Evolutionary conservation across 2,113 vertebrate genomes (phyloP).

Genomic region (Lathamus discolor): DNA sequence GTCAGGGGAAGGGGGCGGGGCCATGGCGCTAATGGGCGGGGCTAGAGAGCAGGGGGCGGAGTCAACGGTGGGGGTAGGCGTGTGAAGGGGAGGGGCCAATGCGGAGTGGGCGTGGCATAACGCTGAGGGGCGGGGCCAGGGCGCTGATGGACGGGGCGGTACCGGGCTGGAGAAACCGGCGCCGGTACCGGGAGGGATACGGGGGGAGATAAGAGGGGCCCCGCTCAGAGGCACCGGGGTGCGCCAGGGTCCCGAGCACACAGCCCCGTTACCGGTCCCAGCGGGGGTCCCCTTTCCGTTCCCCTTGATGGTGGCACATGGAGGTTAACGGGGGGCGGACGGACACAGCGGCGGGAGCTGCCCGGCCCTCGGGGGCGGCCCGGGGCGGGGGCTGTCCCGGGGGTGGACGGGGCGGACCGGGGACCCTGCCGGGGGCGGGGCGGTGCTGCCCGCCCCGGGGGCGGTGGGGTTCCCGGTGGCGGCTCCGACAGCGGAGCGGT

Average conservation of each 20-base stretch:
- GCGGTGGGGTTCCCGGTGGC: background rate
- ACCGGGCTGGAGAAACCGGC: too few species aligned
- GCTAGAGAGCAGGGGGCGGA: background rate
- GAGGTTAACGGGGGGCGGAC: background rate
- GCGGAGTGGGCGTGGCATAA: fast-evolving
- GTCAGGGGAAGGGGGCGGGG: background rate
- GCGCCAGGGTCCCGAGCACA: too few species aligned
- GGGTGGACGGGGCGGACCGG: background rate
- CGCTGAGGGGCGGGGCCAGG: background rate
- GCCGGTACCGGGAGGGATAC: background rate
- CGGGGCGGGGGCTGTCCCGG: background rate
- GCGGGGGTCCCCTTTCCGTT: background rate
- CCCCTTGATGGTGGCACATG: too few species aligned
- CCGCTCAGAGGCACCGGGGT: too few species aligned
- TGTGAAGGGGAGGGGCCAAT: background rate
- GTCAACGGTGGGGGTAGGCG: background rate
- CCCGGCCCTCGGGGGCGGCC: too few species aligned
- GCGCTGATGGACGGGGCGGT: background rate
- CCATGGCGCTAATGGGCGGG: background rate
- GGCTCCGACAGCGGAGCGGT: background rate
- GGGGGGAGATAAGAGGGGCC: too few species aligned
- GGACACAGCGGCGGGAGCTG: background rate
- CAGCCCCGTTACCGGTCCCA: background rate
- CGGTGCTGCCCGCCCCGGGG: background rate
- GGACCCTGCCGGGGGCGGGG: background rate